phyloP scores from a whole-genome alignment of 2,888 invertebrate species.

The Strigamia maritima region DNA sequence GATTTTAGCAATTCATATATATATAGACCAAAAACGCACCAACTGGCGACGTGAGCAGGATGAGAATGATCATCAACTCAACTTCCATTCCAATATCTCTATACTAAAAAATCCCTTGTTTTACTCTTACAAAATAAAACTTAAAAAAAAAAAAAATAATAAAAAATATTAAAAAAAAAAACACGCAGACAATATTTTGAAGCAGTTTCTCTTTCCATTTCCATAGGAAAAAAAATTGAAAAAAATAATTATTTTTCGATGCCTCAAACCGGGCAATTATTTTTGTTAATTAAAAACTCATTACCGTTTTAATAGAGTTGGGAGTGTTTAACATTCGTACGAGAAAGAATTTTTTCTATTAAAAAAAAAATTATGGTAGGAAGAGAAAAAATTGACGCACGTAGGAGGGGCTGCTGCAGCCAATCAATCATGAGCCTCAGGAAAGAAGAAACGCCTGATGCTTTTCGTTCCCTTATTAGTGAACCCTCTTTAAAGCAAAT shows the following conservation, averaged over 20 bases:
- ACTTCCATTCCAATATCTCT: conserved; percentile 5
- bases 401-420: conserved; percentile 14
- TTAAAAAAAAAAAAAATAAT: neutral
- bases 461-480: conserved; percentile 1
- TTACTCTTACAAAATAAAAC: neutral
- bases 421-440: conserved; percentile 9
- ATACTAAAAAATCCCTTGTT: neutral
- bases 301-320: conserved; percentile 36
- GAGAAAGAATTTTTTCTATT: conserved; percentile 1
- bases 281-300: conserved; percentile 36
- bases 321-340: conserved; percentile 27
- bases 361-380: conserved; percentile 15
- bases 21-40: conserved; percentile 7
- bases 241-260: conserved; percentile 27
- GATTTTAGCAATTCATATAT: conserved; percentile 29
- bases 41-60: conserved; percentile 6
- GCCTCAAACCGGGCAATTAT: conserved; percentile 31
- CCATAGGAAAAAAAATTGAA: neutral
- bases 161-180: neutral
- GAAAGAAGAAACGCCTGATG: conserved; percentile 8
- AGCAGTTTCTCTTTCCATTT: neutral
- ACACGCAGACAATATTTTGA: neutral
- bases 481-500: neutral
- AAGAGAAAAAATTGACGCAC: conserved; percentile 10
- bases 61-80: conserved; percentile 17